Base-by-base conservation (phyloP, 2,888 invertebrate species). In the Dendrolimus pini region DNA sequence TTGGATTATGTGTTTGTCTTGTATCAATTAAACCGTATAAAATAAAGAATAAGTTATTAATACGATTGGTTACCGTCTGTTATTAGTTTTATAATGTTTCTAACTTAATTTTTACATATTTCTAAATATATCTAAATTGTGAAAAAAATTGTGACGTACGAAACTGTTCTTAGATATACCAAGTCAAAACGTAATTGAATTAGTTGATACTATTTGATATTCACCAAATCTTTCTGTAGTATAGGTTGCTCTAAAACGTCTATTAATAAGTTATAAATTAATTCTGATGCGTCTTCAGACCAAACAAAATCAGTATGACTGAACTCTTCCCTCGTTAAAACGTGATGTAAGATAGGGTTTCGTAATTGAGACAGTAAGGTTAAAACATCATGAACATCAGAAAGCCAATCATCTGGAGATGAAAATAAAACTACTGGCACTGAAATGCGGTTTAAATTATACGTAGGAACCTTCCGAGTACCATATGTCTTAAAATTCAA, bases 221-320 rank as follows among this genome's bases (percentile, higher is more conserved):
- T 30, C 6, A 14, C 41, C 13, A 14, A 10, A n/a, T 14, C 7
- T 56, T 53, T 53, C 12, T 9, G 9, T 41, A 54, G 30, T 30
- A 18, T 18, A 18, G 14, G 54, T 53, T 30, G 30, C 18, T 65
- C 58, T 41, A 77, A 59, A 41, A 70, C 54, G 18, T 69, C 60
- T 7, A 71, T 30, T 54, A 75, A 55, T 9, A 63, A 57, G 56
- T 63, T 53, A 64, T 67, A 78, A 8, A 79, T 61, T 9, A 74
- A 59, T 2, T 64, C 18, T 2, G 68, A 60, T 1, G 76, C 76
- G 2, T 72, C 62, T n/a, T 68, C 63, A 13, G 69, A 71, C 71
- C 74, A 79, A 41, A 80, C 41, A 60, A 82, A 83, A 62, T 81
- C 79, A 6, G 72, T 71, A 54, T 83, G 82, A 18, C 70, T 69